Evolutionary conservation across 1,140 invertebrate species (phyloP).

Genomic region (Coenobita brevimanus): DNA sequence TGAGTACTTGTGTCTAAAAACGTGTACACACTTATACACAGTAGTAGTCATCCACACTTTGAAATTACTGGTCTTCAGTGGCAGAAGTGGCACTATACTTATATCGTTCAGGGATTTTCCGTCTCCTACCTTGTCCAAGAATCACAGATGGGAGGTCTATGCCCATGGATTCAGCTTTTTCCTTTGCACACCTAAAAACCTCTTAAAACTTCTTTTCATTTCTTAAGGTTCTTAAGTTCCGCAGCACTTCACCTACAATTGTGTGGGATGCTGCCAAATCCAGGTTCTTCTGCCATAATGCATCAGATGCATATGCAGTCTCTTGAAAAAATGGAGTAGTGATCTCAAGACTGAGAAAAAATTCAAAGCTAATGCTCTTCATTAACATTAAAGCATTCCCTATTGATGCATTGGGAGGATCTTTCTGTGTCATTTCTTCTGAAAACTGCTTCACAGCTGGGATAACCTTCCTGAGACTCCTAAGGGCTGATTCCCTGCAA

Average conservation of each 20-base stretch:
- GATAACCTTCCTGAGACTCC: background rate
- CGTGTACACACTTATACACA: background rate
- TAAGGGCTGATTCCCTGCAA: conserved; percentile 6
- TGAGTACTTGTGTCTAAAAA: background rate
- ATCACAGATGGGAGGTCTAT: too few species aligned
- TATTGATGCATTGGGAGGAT: conserved; percentile 14
- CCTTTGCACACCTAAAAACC: background rate
- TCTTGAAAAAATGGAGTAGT: too few species aligned
- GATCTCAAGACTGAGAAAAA: too few species aligned
- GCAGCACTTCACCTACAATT: conserved; percentile 12
- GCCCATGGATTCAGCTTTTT: conserved; percentile 17
- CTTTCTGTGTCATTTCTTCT: conserved; percentile 6
- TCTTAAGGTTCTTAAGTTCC: background rate
- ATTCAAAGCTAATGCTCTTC: too few species aligned
- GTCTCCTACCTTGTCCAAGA: background rate
- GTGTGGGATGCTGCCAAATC: conserved; percentile 19
- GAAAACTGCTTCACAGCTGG: conserved; percentile 13
- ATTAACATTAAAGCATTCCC: background rate
- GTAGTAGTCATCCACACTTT: conserved; percentile 21
- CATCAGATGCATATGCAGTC: background rate
- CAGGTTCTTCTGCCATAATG: background rate
- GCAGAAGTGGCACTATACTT: conserved; percentile 10
- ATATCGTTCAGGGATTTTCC: conserved; percentile 19
- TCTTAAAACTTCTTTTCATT: conserved; percentile 15
- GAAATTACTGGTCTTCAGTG: background rate